These are phyloP conservation scores for Boloria selene DNA, from an alignment of 2,888 invertebrate genomes.

Conservation along the genomic window DNA sequence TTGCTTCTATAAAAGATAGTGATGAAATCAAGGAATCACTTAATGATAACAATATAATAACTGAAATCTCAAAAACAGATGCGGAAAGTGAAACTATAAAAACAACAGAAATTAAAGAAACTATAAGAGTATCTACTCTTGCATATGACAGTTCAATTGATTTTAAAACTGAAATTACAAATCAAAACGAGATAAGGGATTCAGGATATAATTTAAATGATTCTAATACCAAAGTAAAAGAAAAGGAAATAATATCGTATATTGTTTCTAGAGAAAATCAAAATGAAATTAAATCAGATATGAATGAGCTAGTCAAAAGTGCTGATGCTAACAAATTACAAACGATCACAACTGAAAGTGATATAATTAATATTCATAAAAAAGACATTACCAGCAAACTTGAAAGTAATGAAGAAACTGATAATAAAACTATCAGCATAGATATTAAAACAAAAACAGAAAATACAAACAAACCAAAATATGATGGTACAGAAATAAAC, in stretches of 20 bases:
- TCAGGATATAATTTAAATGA: background rate
- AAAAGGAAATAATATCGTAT: background rate
- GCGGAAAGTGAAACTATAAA: background rate
- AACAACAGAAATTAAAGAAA: constrained; percentile 7
- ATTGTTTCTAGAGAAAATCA: background rate
- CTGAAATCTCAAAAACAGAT: constrained; percentile 6
- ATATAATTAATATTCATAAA: background rate
- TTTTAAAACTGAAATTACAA: background rate
- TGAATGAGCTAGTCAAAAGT: background rate
- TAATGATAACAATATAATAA: constrained; percentile 1
- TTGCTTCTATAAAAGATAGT: background rate
- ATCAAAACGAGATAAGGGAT: background rate
- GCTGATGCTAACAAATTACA: background rate
- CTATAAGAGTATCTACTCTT: constrained; percentile 1
- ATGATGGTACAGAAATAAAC: background rate
- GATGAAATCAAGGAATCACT: background rate
- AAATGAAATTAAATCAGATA: background rate
- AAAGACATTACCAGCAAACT: background rate
- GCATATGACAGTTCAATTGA: constrained; percentile 1
- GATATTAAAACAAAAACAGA: background rate
- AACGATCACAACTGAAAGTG: background rate
- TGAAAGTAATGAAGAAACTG: background rate
- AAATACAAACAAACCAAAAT: background rate
- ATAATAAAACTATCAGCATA: background rate
- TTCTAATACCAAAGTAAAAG: background rate